Evolutionary conservation across 2,797 vertebrate genomes (phyloP), one percentile per base, ranked within the genome.

Genomic region (Malacoctenus gilli): DNA sequence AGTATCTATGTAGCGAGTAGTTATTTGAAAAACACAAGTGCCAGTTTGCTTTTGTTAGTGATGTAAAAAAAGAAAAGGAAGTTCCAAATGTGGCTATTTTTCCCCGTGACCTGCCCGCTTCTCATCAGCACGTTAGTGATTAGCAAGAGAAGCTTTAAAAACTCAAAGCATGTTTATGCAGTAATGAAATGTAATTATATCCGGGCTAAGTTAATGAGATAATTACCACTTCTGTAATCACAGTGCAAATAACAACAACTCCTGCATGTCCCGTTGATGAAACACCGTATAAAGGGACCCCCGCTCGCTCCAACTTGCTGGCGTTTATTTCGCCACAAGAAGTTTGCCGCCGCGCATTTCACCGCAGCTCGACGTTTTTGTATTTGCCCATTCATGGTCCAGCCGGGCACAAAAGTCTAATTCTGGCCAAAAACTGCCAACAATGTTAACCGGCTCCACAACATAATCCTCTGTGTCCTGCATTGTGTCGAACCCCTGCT

Each of bases 381-480:
- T 22, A 57, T 67, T 54, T 40, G 10, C 30, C 13, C 32, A 7
- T 23, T 18, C 18, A 44, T 13, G 54, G 18, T 56, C 19, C 28
- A 43, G 36, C 5, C 34, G 15, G 3, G 9, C 39, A 56, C 32
- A 57, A 50, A 66, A 74, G 32, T 69, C 49, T 2, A 40, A 46
- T 57, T 66, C 14, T 41, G n/a, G 63, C 64, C 71, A 70, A 28
- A 78, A 75, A 68, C 20, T 20, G 43, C 12, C 41, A 42, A 43
- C 51, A 68, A 38, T 67, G 59, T 63, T 53, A 59, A 60, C 53
- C 57, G 70, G 49, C 75, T 59, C 16, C 43, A 53, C 41, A 73
- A 59, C 54, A 72, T 66, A 70, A 69, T 73, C 75, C 54, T 59
- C 38, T 48, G 52, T 64, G 59, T 71, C 43, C 59, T 66, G 55